A percentile compares a stretch with the other conserved stretches of the same genome.
phyloP scores from a whole-genome alignment of 2,888 invertebrate species.

The Drepanosiphum platanoidis region DNA sequence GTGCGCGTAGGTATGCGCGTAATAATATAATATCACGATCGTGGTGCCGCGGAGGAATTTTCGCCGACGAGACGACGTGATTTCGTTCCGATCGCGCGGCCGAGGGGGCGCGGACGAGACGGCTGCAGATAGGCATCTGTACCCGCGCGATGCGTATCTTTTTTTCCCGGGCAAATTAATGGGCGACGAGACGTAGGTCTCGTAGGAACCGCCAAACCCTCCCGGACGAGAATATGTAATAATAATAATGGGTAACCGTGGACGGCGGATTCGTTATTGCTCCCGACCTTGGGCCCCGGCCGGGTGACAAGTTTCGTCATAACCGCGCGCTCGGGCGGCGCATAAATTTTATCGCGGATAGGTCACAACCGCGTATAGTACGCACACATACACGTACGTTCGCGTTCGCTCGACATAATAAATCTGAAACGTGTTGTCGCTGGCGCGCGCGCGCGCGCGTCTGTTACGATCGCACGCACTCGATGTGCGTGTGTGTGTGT shows the following conservation, averaged over 20 bases:
- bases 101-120: background rate
- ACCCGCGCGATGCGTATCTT: slow-evolving; percentile 7
- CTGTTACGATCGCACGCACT: background rate
- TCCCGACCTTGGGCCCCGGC: background rate
- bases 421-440: slow-evolving; percentile 36
- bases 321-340: background rate
- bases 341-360: background rate
- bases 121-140: background rate
- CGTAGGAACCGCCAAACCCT: background rate
- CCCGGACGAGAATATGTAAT: too few relatives aligned
- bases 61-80: background rate
- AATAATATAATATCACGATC: too few relatives aligned
- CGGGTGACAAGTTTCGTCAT: background rate
- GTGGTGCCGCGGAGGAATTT: slow-evolving; percentile 6
- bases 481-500: background rate
- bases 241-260: background rate
- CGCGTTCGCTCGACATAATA: background rate
- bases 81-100: background rate
- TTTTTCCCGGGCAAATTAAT: slow-evolving; percentile 9
- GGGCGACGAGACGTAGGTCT: background rate
- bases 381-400: background rate
- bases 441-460: background rate
- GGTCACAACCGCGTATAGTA: background rate
- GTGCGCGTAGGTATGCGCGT: too few relatives aligned
- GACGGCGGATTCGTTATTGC: background rate